These are phyloP conservation scores for Aricia artaxerxes DNA, from an alignment of 2,888 invertebrate genomes.

Conservation along the genomic window DNA sequence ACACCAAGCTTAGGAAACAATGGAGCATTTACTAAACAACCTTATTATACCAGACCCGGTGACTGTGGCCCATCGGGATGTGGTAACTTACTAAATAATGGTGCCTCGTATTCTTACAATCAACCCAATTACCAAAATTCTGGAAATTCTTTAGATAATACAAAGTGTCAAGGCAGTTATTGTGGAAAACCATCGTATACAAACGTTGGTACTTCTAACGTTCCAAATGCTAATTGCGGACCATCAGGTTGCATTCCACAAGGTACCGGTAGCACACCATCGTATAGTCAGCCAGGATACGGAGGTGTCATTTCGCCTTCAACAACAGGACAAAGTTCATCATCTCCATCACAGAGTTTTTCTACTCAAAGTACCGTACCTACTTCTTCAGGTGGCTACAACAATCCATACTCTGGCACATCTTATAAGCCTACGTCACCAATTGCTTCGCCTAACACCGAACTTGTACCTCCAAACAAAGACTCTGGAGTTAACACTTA, in stretches of 20 bases:
- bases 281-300: not conserved
- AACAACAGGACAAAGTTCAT: not conserved
- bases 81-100: not conserved
- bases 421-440: constrained; percentile 4
- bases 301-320: not conserved
- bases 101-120: not conserved
- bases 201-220: not conserved
- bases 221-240: constrained; percentile 2
- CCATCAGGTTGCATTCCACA: constrained; percentile 2
- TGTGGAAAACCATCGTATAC: not conserved
- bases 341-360: not conserved
- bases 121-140: constrained; percentile 15
- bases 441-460: not conserved
- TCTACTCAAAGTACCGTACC: not conserved
- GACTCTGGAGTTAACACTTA: not conserved
- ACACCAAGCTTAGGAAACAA: not conserved
- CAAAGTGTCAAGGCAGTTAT: not conserved
- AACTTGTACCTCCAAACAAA: constrained; percentile 22
- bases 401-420: not conserved
- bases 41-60: not conserved
- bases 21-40: not conserved
- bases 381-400: not conserved
- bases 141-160: not conserved
- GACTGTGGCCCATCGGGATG: constrained; percentile 29
- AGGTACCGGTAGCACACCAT: not conserved